Evolutionary conservation across 2,113 vertebrate genomes (phyloP).

Genomic region (Grus americana): DNA sequence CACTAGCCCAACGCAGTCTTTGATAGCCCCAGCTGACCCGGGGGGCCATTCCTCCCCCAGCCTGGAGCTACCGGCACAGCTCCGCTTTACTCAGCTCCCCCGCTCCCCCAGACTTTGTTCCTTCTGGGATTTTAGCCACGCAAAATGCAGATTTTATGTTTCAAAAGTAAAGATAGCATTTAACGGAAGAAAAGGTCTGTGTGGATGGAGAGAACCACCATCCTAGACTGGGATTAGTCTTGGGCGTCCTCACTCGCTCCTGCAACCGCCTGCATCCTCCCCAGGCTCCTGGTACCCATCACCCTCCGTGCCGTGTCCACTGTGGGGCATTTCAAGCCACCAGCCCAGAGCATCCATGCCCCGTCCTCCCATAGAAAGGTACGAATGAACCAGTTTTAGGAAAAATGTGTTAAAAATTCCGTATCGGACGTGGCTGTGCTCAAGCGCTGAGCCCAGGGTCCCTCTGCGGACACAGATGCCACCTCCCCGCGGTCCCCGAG

Average conservation of each 20-base stretch:
- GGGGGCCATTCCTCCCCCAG: too few species aligned
- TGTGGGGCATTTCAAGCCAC: background rate
- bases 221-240: background rate
- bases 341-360: background rate
- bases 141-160: background rate
- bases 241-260: rapidly evolving
- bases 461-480: background rate
- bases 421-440: rapidly evolving
- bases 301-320: rapidly evolving
- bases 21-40: background rate
- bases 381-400: background rate
- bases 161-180: background rate
- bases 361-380: rapidly evolving
- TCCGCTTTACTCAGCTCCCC: too few species aligned
- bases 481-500: rapidly evolving
- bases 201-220: rapidly evolving
- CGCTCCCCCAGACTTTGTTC: background rate
- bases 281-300: background rate
- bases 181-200: rapidly evolving
- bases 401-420: rapidly evolving
- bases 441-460: background rate
- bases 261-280: background rate
- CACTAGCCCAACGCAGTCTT: background rate
- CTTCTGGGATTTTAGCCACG: rapidly evolving
- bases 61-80: background rate